These are phyloP conservation scores for Chrysolina americana DNA, from an alignment of 2,888 invertebrate species.

Conservation along the genomic window DNA sequence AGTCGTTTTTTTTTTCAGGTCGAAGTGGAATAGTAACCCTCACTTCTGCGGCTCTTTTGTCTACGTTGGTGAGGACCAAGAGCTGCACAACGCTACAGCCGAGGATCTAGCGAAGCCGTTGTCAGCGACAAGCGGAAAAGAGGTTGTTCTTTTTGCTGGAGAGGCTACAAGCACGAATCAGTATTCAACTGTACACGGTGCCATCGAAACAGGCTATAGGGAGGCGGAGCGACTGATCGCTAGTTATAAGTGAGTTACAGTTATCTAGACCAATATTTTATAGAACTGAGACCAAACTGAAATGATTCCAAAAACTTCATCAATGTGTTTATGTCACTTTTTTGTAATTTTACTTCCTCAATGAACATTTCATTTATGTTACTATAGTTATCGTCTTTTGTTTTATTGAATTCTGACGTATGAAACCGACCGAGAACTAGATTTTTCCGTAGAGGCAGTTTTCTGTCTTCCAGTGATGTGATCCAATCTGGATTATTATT, in stretches of 20 bases:
- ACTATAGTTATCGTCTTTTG: no score
- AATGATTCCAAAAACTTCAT: no score
- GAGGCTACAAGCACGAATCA: slow-evolving; percentile 72
- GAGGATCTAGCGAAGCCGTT: slow-evolving; percentile 75
- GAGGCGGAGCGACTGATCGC: slow-evolving; percentile 71
- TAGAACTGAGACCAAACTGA: no score
- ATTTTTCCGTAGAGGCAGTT: no score
- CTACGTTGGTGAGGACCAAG: slow-evolving; percentile 73
- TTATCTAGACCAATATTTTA: background rate
- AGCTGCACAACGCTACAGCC: slow-evolving; percentile 71
- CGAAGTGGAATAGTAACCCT: slow-evolving; percentile 80
- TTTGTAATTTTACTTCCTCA: no score
- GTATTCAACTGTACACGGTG: slow-evolving; percentile 74
- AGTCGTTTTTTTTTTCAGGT: slow-evolving; percentile 69
- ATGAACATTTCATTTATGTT: no score
- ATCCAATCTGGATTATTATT: no score
- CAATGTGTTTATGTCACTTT: no score
- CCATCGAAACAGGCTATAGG: slow-evolving; percentile 72
- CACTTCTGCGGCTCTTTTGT: slow-evolving; percentile 82
- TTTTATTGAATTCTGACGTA: no score
- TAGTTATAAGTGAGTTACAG: slow-evolving; percentile 59
- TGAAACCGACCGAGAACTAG: no score
- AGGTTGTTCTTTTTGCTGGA: slow-evolving; percentile 75
- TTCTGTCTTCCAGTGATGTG: no score
- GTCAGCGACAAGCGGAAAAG: slow-evolving; percentile 62